A percentile compares a stretch with the other conserved stretches of the same genome.
These are phyloP conservation scores for Oncopodura yosiiana DNA, from an alignment of 1,140 invertebrate genomes.

Conservation along the genomic window DNA sequence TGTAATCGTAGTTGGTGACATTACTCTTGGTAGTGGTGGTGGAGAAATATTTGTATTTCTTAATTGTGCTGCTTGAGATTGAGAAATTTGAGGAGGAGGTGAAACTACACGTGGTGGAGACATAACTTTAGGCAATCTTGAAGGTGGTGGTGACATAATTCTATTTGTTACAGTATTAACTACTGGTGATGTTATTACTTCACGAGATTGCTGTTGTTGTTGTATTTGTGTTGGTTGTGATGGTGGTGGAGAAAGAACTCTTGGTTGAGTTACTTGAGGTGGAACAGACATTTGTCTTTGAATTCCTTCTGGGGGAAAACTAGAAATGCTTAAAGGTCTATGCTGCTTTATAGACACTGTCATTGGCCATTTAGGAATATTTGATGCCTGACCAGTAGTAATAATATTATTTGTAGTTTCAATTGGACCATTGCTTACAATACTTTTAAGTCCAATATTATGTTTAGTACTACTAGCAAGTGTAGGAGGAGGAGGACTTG, in stretches of 20 bases:
- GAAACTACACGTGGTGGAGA: not conserved
- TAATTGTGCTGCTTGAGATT: not conserved
- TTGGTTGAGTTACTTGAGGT: too few relatives aligned
- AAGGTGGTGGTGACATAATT: slow-evolving; percentile 12
- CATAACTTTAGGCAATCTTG: not conserved
- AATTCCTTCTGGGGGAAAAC: slow-evolving; percentile 8
- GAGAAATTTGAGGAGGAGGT: not conserved
- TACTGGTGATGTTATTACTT: not conserved
- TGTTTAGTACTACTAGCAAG: not conserved
- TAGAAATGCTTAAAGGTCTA: slow-evolving; percentile 24
- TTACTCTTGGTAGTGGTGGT: not conserved
- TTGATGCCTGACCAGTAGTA: not conserved
- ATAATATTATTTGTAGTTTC: not conserved
- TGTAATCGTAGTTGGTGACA: too few relatives aligned
- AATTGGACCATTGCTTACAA: not conserved
- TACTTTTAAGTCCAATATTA: not conserved
- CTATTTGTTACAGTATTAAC: not conserved
- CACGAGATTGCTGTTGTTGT: not conserved
- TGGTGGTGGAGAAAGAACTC: not conserved
- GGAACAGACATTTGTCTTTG: not conserved
- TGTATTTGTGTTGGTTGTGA: not conserved
- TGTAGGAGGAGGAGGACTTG: not conserved
- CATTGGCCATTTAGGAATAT: slow-evolving; percentile 17
- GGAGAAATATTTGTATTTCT: not conserved
- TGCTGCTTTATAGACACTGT: slow-evolving; percentile 21